Evolutionary conservation across 1,140 invertebrate species (phyloP), one percentile per base, ranked within the genome.

Genomic region (Cephus cinctus): DNA sequence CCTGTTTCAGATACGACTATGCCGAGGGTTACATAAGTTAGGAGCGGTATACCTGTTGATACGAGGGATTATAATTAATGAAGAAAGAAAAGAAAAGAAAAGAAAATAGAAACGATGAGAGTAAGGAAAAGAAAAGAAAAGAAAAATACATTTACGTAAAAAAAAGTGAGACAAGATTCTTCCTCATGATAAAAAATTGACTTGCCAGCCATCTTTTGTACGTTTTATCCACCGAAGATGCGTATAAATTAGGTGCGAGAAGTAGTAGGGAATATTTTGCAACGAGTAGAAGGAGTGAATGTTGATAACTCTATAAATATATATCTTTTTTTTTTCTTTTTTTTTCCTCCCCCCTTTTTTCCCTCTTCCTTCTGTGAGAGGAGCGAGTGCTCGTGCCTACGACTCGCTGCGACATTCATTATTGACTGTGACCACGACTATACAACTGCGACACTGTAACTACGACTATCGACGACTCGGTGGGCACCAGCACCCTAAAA

Each of bases 121-220:
- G 40, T 60, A 57, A 44, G 12, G 27, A 47, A 47, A 36, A 23
- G 14, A 34, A 43, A 47, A 38, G 38, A 50, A 45, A 57, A 52
- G 52, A 60, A 55, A 62, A 67, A 64, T 57, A 57, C 15, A 1
- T 41, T 55, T 63, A 66, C 61, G 57, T 62, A 67, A 41, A n/a
- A n/a, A n/a, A n/a, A 67, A 60, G 56, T 67, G 55, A 55, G 52
- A 61, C 62, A 67, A 67, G 57, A 68, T 68, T 68, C 62, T 67
- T 72, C 67, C 67, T 72, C 63, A 67, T 48, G 57, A 71, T 65
- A 71, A 67, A n/a, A n/a, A 27, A 71, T 68, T 67, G 69, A 76
- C 69, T 76, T 75, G 69, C 71, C 72, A 73, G 68, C 70, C 69
- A 73, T 72, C 67, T 76, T 76, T 76, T 74, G 71, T 75, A 76